Conservation (phyloP, 2,888 invertebrate species). For the Cryptocheilus praepositus region DNA sequence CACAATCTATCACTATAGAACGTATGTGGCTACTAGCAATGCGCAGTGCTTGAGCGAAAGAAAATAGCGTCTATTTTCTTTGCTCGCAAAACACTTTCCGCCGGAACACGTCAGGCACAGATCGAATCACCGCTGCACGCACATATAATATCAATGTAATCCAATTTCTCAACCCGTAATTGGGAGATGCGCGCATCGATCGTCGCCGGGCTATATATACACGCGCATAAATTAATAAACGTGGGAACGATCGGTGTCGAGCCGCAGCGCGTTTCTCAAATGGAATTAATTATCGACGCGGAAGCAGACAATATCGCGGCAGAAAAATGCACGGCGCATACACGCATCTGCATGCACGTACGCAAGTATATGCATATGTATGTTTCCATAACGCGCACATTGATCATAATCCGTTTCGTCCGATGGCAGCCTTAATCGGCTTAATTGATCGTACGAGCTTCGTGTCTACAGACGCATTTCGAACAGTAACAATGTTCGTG, state of each 20-base stretch:
- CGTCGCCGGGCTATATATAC: conserved; percentile 12
- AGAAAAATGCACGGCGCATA: conserved; percentile 29
- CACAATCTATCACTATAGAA: no score
- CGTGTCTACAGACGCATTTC: conserved; percentile 1
- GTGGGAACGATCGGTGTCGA: conserved; percentile 1
- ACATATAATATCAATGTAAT: no score
- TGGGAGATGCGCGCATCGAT: conserved; percentile 14
- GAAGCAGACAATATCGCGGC: conserved; percentile 11
- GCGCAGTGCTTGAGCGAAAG: no score
- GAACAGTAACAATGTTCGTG: conserved; percentile 18
- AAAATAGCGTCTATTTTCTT: no score
- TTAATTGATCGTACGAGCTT: conserved; percentile 10
- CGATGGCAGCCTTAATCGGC: conserved; percentile 25
- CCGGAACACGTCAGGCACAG: no score
- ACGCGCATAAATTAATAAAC: conserved; percentile 14
- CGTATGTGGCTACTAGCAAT: no score
- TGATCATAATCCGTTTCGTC: conserved; percentile 44
- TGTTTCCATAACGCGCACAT: conserved; percentile 25
- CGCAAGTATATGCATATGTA: no score
- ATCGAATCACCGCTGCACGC: no score
- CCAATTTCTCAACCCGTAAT: no score
- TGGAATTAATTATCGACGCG: conserved; percentile 41
- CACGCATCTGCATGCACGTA: no score
- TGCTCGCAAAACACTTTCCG: no score
- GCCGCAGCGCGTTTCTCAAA: conserved; percentile 12